Conservation (phyloP, 2,797 vertebrate species). For the Enteromius mattozi region DNA sequence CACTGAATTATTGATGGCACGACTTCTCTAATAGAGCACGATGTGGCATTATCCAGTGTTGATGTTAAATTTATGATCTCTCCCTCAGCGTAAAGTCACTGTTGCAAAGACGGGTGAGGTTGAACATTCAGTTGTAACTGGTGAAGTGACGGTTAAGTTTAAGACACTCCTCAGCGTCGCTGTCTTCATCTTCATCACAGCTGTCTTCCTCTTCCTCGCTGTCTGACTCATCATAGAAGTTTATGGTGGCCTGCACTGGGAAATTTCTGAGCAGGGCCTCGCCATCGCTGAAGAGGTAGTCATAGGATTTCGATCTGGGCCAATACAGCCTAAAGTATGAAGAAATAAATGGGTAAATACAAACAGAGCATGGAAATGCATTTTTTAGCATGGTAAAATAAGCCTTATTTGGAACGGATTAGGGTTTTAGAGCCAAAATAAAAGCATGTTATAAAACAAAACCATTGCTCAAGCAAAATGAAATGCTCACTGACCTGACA, state of each 20-base stretch:
- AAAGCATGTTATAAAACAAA: constrained; percentile 18
- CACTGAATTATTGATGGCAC: constrained; percentile 33
- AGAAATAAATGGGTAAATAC: constrained; percentile 19
- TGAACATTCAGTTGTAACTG: constrained; percentile 65
- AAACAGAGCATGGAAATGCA: background rate
- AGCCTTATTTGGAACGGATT: constrained; percentile 6
- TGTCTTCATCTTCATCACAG: constrained; percentile 58
- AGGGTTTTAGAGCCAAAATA: background rate
- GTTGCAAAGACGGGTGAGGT: background rate
- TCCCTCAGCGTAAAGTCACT: background rate
- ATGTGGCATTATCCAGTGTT: constrained; percentile 26
- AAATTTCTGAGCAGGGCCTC: constrained; percentile 82
- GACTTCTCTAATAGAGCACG: constrained; percentile 34
- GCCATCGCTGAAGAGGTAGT: constrained; percentile 84
- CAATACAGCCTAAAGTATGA: constrained; percentile 81
- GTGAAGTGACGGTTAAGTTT: constrained; percentile 62
- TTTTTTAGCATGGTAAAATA: background rate
- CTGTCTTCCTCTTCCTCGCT: constrained; percentile 72
- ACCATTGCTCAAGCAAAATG: constrained; percentile 19
- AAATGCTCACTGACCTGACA: constrained; percentile 78
- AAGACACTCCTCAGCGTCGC: constrained; percentile 51
- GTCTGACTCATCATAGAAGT: constrained; percentile 82
- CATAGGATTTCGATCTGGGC: constrained; percentile 83
- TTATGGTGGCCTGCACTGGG: constrained; percentile 86
- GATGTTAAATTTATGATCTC: constrained; percentile 32